Conservation (phyloP, 2,113 vertebrate genomes). For the Calidris pygmaea region DNA sequence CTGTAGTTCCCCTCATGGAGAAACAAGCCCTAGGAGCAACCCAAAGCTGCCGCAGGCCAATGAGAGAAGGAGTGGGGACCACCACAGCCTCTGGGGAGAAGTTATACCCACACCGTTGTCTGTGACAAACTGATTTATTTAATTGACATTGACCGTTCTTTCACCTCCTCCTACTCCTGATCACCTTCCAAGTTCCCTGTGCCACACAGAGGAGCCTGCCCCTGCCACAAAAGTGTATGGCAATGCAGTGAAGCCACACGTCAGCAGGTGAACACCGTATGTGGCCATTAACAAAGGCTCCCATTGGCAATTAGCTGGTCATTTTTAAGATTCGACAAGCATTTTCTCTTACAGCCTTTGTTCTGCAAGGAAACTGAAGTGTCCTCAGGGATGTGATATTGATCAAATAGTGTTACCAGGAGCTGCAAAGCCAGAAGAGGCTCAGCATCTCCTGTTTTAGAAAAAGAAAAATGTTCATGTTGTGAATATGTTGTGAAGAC, state of each 20-base stretch:
- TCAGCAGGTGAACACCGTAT: background rate
- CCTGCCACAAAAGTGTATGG: fast-evolving
- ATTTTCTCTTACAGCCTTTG: background rate
- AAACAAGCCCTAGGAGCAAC: background rate
- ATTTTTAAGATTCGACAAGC: background rate
- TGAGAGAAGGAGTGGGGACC: background rate
- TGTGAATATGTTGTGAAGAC: background rate
- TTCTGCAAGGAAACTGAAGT: background rate
- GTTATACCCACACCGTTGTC: background rate
- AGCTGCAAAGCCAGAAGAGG: background rate
- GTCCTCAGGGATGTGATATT: background rate
- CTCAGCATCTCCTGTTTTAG: background rate
- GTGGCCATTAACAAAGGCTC: background rate
- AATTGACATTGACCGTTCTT: background rate
- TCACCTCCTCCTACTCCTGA: background rate
- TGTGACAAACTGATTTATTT: background rate
- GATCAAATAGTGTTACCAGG: background rate
- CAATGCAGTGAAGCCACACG: background rate
- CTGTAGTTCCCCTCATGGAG: background rate
- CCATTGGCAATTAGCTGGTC: fast-evolving
- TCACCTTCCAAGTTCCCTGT: fast-evolving
- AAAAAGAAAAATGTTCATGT: background rate
- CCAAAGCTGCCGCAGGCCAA: background rate
- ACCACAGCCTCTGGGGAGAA: background rate
- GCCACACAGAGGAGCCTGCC: background rate